Base-by-base conservation (phyloP, 2,888 invertebrate genomes). In the Artemia sp. region DNA sequence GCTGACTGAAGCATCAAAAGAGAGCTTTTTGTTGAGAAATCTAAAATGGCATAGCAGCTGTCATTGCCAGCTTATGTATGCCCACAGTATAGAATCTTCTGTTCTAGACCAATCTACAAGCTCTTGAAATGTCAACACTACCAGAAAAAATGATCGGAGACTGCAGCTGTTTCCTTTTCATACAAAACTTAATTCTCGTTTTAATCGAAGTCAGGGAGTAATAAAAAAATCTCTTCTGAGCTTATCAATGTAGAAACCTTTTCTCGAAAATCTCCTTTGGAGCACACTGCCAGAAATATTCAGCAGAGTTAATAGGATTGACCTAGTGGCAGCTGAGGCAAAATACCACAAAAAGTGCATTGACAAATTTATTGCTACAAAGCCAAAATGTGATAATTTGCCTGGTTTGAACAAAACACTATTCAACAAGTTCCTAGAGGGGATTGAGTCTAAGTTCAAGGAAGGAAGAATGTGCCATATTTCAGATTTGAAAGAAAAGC, bases 301-400 rank as follows among this genome's bases (percentile, higher is more conserved):
- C 58, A 8, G 58, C 58, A 9, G 58, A 14, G 19, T 19, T 58
- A 58, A 58, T 58, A 14, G 58, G 58, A 58, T 8, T 58, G 58
- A 58, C 58, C 58, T 58, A 58, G 14, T 58, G 14, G 58, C 58
- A 7, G 58, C 58, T 58, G 58, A 58, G 8, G 10, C 8, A 8
- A 58, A 58, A 19, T 58, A 58, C 8, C 8, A 58, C 58, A 58
- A 58, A 9, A 58, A 9, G 8, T 58, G 10, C 1, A 58, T 58
- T 58, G 58, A 58, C 58, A 0, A 58, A 58, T 58, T 58, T 58
- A 58, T 58, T n/a, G 58, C 58, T 8, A 58, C 58, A 58, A 58
- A 9, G 58, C 58, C 58, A 58, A 9, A 8, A 8, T 58, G 58
- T 58, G 58, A 9, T 19, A 9, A 9, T 58, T n/a, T 8, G 58